phyloP scores from a whole-genome alignment of 2,797 vertebrate genomes.

The Anguilla obscura region DNA sequence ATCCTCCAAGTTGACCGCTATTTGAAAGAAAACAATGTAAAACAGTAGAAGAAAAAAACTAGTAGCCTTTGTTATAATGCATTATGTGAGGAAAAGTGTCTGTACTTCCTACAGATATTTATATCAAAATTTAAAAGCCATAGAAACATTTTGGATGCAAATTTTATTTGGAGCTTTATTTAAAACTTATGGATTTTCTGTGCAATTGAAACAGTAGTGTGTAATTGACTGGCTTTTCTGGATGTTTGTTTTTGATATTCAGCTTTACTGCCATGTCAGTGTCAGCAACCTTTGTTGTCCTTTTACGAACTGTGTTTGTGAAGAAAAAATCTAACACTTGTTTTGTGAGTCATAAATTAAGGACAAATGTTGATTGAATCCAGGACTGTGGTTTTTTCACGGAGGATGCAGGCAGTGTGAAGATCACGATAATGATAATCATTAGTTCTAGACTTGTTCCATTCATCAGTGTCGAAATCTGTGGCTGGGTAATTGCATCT shows the following conservation, averaged over 20 bases:
- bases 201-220: background rate
- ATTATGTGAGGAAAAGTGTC: background rate
- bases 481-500: background rate
- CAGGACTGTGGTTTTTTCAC: background rate
- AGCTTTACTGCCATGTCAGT: background rate
- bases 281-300: background rate
- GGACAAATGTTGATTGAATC: background rate
- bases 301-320: background rate
- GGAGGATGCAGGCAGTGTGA: background rate
- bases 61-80: background rate
- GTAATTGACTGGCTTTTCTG: background rate
- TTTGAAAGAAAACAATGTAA: background rate
- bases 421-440: background rate
- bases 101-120: background rate
- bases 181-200: background rate
- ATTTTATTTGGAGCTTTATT: background rate
- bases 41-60: background rate
- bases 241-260: background rate
- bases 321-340: background rate
- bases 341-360: background rate
- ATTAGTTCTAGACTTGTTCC: conserved; percentile 8
- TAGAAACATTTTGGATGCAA: background rate
- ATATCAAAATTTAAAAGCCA: background rate
- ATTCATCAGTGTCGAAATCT: conserved; percentile 2
- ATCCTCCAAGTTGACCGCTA: background rate